phyloP scores from a whole-genome alignment of 2,797 vertebrate genomes.

The Dermochelys coriacea region DNA sequence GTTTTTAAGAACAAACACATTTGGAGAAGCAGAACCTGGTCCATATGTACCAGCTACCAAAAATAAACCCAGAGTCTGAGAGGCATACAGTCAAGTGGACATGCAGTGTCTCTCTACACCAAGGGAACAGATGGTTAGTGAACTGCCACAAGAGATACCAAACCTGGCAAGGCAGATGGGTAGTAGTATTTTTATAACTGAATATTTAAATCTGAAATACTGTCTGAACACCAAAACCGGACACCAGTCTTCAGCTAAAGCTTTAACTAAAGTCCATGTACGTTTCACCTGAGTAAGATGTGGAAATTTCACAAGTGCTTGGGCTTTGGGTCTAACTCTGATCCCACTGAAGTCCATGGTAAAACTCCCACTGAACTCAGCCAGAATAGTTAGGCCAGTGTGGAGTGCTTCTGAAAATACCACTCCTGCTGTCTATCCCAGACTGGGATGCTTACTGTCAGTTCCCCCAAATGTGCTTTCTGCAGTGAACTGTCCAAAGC shows the following conservation, averaged over 20 bases:
- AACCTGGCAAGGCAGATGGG: conserved; percentile 82
- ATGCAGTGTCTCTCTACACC: conserved; percentile 68
- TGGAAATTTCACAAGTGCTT: neutral
- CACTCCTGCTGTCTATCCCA: conserved; percentile 23
- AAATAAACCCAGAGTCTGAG: conserved; percentile 75
- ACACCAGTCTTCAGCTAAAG: neutral
- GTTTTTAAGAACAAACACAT: conserved; percentile 79
- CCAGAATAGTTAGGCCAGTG: fast-evolving
- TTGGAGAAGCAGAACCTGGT: conserved; percentile 77
- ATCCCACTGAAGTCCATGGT: neutral
- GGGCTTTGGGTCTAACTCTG: fast-evolving
- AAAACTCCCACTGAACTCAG: fast-evolving
- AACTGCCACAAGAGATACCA: conserved; percentile 82
- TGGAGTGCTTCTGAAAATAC: neutral
- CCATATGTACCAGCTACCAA: conserved; percentile 79
- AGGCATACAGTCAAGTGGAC: conserved; percentile 68
- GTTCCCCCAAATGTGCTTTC: neutral
- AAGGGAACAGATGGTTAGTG: conserved; percentile 84
- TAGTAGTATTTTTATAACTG: conserved; percentile 79
- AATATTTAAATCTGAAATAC: conserved; percentile 76
- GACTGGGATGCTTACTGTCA: conserved; percentile 8
- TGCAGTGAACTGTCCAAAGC: neutral
- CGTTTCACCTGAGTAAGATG: neutral
- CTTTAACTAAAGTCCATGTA: neutral
- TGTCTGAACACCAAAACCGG: conserved; percentile 55